These are phyloP conservation scores for Chloebia gouldiae DNA, from an alignment of 2,113 vertebrate genomes.

Conservation along the genomic window DNA sequence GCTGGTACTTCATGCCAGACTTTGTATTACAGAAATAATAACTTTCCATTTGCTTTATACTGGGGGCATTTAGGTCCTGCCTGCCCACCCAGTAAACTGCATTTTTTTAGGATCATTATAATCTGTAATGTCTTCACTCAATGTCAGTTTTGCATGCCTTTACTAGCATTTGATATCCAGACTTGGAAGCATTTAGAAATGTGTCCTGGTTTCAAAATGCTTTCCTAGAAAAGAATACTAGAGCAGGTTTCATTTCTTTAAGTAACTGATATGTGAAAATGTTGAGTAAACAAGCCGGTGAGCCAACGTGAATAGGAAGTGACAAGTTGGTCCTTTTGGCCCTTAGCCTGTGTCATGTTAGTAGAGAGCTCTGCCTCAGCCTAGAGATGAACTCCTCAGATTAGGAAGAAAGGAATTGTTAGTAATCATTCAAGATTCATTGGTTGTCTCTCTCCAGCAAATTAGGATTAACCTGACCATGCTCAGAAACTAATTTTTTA, in stretches of 20 bases:
- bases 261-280: neutral
- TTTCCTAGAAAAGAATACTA: constrained; percentile 1
- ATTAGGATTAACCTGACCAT: neutral
- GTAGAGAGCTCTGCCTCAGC: neutral
- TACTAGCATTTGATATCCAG: neutral
- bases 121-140: neutral
- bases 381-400: neutral
- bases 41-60: neutral
- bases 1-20: neutral
- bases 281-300: neutral
- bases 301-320: neutral
- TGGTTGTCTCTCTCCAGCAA: neutral
- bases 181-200: neutral
- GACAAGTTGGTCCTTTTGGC: neutral
- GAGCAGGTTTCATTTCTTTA: neutral
- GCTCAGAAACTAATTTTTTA: neutral
- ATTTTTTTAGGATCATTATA: neutral
- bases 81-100: neutral
- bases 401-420: neutral
- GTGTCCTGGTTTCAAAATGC: neutral
- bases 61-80: neutral
- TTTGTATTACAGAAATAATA: neutral
- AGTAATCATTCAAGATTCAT: neutral
- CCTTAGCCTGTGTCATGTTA: neutral
- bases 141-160: neutral